Conservation (phyloP, 2,888 invertebrate species). For the Mythimna impura region DNA sequence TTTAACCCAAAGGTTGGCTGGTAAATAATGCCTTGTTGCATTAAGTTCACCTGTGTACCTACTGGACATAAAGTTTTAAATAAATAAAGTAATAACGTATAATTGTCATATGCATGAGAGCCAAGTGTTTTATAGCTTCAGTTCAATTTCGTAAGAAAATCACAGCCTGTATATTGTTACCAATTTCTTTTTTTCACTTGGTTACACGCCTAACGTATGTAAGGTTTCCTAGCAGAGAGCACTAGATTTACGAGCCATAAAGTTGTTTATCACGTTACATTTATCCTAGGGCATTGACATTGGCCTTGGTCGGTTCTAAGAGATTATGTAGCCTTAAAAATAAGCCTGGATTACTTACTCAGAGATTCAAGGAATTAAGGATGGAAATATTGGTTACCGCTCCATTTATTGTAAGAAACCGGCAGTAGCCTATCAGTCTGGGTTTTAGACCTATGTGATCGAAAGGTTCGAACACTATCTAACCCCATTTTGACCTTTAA, state of each 20-base stretch:
- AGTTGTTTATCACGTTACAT: constrained; percentile 29
- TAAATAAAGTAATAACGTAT: too few species aligned
- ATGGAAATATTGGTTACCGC: background rate
- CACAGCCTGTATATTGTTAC: constrained; percentile 3
- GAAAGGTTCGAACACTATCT: too few species aligned
- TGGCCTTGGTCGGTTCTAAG: background rate
- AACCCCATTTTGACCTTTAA: too few species aligned
- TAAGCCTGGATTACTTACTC: background rate
- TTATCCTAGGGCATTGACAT: constrained; percentile 23
- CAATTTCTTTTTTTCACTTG: constrained; percentile 15
- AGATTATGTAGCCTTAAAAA: background rate
- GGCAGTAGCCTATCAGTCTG: too few species aligned
- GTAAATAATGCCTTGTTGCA: too few species aligned
- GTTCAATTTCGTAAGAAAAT: background rate
- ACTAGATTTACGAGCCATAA: constrained; percentile 35
- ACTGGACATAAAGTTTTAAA: too few species aligned
- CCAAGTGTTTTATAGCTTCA: background rate
- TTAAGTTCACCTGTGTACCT: too few species aligned
- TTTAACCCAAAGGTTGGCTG: too few species aligned
- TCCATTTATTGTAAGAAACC: background rate
- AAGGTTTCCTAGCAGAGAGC: constrained; percentile 19
- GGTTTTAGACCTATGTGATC: too few species aligned
- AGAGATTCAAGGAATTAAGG: constrained; percentile 6
- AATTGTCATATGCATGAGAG: too few species aligned
- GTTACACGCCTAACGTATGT: constrained; percentile 1